Evolutionary conservation across 2,888 invertebrate genomes (phyloP), one percentile per base, ranked within the genome.

Genomic region (Smittia aterrima): DNA sequence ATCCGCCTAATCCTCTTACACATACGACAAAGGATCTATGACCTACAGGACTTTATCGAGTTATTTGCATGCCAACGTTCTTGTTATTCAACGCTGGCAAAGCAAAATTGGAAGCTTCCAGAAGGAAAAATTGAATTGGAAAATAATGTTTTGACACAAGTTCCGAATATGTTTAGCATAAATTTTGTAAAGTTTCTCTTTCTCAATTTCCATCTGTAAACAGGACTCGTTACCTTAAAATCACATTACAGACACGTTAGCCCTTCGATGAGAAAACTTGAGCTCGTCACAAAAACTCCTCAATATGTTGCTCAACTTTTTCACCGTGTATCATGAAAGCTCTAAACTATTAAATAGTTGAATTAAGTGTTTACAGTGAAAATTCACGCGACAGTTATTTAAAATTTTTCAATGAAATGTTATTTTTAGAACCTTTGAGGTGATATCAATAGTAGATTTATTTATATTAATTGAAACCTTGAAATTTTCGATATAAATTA

Each of bases 91-190:
- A 2, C 47, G 47, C 11, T 13, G 47, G 16, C n/a, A 47, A 38
- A 9, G 38, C 6, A 38, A 38, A 38, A 9, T 38, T 38, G 9
- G 16, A 47, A 47, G 47, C 11, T n/a, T 47, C 16, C 47, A 2
- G 16, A 47, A 32, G 47, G 11, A 16, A 47, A 47, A 47, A n/a
- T n/a, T 47, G 47, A 47, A 47, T 47, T 47, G 47, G 11, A 3
- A 47, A n/a, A 47, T 47, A 47, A 47, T 47, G 47, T 16, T 47
- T 47, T 47, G 47, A 47, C 47, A 38, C 38, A n/a, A 47, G 47
- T 47, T 47, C 11, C n/a, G 47, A 11, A 47, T 47, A 16, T 47
- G 16, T n/a, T 47, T 47, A 6, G 47, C 47, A 47, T 47, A 47
- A n/a, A 47, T 47, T 47, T 11, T 6, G 47, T 6, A 47, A 11